These are phyloP conservation scores for Elachura formosa DNA, from an alignment of 2,113 vertebrate species.

Conservation along the genomic window DNA sequence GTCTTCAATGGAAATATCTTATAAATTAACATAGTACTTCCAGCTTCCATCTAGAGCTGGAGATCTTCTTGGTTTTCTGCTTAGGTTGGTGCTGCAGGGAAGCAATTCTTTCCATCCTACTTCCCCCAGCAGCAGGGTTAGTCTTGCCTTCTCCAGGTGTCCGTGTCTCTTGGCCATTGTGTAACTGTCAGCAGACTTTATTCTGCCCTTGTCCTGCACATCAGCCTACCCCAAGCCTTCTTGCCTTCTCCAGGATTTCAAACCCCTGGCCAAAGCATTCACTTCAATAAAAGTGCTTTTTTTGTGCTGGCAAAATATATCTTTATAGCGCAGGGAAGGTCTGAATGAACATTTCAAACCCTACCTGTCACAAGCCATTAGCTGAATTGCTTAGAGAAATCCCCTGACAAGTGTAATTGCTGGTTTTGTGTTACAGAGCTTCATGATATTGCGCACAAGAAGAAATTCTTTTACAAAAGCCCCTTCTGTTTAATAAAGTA, in stretches of 20 bases:
- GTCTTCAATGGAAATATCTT: neutral
- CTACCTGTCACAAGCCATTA: slow-evolving; percentile 76
- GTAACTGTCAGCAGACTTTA: neutral
- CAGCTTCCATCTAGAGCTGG: neutral
- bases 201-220: neutral
- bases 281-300: slow-evolving; percentile 40
- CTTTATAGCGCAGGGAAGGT: slow-evolving; percentile 19
- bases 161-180: neutral
- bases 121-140: neutral
- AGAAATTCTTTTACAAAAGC: slow-evolving; percentile 71
- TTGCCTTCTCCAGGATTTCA: slow-evolving; percentile 1
- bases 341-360: slow-evolving; percentile 63
- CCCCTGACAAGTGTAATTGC: slow-evolving; percentile 73
- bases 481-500: slow-evolving; percentile 79
- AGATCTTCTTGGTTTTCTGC: neutral
- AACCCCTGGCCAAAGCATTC: slow-evolving; percentile 49
- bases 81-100: neutral
- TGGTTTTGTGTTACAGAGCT: slow-evolving; percentile 67
- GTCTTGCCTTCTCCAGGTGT: neutral
- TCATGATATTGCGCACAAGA: slow-evolving; percentile 69
- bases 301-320: slow-evolving; percentile 52
- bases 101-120: neutral
- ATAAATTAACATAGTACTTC: neutral
- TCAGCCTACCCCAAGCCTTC: neutral
- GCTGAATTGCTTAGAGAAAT: slow-evolving; percentile 74